Percentiles rank a stretch among this genome's conserved stretches.
Evolutionary conservation across 2,888 invertebrate genomes (phyloP).

Genomic region (Pachliopta kotzebuea): DNA sequence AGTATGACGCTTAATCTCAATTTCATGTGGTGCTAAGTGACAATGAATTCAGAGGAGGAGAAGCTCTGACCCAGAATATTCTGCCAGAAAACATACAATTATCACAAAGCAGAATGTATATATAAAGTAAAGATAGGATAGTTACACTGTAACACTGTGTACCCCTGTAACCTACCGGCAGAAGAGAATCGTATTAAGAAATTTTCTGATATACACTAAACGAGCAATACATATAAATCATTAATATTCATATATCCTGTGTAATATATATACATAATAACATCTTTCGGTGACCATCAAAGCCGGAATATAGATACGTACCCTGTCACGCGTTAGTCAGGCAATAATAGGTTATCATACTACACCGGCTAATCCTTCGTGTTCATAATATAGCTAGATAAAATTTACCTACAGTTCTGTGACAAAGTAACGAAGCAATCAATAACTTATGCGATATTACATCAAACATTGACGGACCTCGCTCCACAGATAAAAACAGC

Average conservation of each 20-base stretch:
- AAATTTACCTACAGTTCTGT: background rate
- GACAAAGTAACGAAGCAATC: constrained; percentile 19
- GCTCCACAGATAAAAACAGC: constrained; percentile 5
- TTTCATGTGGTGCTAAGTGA: background rate
- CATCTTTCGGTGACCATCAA: background rate
- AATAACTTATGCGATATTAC: background rate
- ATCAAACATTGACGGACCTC: background rate
- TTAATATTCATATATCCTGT: no score
- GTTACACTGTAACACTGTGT: no score
- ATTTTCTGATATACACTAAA: no score
- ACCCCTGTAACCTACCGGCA: no score
- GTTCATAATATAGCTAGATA: constrained; percentile 9
- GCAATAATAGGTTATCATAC: constrained; percentile 4
- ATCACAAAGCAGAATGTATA: no score
- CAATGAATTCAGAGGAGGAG: background rate
- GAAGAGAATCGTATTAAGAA: no score
- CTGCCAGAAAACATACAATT: no score
- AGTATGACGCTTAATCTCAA: background rate
- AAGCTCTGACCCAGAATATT: background rate
- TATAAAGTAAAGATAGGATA: no score
- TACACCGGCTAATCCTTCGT: constrained; percentile 3
- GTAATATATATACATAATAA: background rate
- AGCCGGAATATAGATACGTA: background rate
- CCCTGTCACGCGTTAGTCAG: background rate
- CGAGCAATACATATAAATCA: no score